A percentile compares a stretch with the other conserved stretches of the same genome.
Evolutionary conservation across 2,797 vertebrate species (phyloP).

Genomic region (Botia kubotai): DNA sequence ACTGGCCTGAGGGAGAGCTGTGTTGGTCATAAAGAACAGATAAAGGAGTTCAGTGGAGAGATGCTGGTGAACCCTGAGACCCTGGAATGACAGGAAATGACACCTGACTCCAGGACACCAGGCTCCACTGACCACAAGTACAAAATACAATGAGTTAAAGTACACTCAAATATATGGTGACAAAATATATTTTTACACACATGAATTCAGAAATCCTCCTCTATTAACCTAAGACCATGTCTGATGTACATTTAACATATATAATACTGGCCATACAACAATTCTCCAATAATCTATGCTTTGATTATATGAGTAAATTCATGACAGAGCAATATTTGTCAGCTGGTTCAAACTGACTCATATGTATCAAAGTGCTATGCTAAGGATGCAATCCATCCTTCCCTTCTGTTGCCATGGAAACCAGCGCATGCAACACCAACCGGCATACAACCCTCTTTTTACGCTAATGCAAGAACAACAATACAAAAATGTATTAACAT

Average conservation of each 20-base stretch:
- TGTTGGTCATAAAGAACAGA: background rate
- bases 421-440: constrained; percentile 46
- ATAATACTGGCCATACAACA: background rate
- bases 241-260: background rate
- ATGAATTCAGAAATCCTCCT: background rate
- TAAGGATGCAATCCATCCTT: constrained; percentile 56
- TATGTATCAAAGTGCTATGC: background rate
- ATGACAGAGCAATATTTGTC: background rate
- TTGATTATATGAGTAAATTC: background rate
- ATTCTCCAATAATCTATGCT: background rate
- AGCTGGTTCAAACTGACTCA: background rate
- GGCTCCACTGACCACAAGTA: constrained; percentile 10
- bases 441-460: constrained; percentile 9
- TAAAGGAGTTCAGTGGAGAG: background rate
- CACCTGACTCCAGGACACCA: constrained; percentile 24
- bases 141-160: background rate
- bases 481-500: background rate
- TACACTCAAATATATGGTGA: background rate
- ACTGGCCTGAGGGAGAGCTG: constrained; percentile 9
- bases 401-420: constrained; percentile 78
- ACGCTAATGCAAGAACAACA: constrained; percentile 1
- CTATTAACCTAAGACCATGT: background rate
- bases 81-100: constrained; percentile 29
- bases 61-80: constrained; percentile 17
- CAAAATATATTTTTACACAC: background rate